A percentile compares a stretch with the other conserved stretches of the same genome.
Evolutionary conservation across 1,140 invertebrate species (phyloP).

Genomic region (Drosophila malerkotliana): DNA sequence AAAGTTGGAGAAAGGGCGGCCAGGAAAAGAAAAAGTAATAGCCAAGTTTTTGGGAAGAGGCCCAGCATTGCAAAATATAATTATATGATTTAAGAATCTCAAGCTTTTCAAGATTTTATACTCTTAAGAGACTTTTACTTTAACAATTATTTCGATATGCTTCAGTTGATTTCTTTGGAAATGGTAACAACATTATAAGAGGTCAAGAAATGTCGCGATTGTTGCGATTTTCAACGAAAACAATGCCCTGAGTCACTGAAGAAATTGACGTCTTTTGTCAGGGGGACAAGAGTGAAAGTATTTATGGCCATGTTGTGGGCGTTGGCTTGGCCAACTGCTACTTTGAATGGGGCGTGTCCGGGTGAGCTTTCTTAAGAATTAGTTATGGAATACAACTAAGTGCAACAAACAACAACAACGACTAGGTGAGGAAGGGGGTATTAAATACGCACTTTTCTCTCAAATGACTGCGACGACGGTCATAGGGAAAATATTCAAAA

Average conservation of each 20-base stretch:
- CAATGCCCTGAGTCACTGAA: constrained; percentile 17
- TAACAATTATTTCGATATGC: constrained; percentile 4
- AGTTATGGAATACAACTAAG: constrained; percentile 36
- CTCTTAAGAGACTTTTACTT: neutral
- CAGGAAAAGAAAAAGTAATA: neutral
- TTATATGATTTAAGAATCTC: neutral
- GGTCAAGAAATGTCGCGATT: constrained; percentile 44
- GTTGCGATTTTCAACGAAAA: constrained; percentile 61
- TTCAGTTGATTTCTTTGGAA: constrained; percentile 24
- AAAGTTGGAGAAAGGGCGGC: constrained; percentile 14
- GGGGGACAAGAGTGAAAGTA: constrained; percentile 36
- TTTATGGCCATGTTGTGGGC: constrained; percentile 20
- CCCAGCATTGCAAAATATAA: neutral
- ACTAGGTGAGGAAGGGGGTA: constrained; percentile 19
- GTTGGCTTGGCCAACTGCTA: constrained; percentile 9
- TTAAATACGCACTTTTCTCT: constrained; percentile 74
- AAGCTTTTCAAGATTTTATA: too few species aligned
- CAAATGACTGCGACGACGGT: constrained; percentile 70
- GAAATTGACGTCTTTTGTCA: constrained; percentile 33
- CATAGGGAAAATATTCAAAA: constrained; percentile 77
- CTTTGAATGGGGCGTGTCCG: constrained; percentile 27
- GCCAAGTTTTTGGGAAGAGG: neutral
- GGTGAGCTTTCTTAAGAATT: constrained; percentile 58
- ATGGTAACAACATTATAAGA: constrained; percentile 9
- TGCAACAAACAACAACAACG: constrained; percentile 53